These are phyloP conservation scores for Typhlichthys eigenmanni DNA, from an alignment of 2,797 vertebrate genomes.

Conservation along the genomic window DNA sequence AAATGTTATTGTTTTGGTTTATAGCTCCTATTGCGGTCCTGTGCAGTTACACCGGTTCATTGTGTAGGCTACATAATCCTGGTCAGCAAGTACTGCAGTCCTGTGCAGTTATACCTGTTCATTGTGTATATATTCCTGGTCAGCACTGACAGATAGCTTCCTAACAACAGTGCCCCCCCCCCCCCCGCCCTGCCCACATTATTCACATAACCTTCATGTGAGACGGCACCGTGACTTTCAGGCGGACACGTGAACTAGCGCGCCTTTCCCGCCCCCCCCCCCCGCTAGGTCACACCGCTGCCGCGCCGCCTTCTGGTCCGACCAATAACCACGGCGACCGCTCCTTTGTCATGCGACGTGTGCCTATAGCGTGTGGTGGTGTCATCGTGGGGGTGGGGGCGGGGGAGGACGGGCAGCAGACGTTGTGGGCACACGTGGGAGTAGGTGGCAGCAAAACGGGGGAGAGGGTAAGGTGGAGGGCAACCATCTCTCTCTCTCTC, in stretches of 20 bases:
- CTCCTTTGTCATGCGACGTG: slow-evolving; percentile 27
- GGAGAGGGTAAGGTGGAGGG: not conserved
- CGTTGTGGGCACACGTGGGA: slow-evolving; percentile 63
- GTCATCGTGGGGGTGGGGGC: slow-evolving; percentile 13
- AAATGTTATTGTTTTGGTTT: too few relatives aligned
- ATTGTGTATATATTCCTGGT: slow-evolving; percentile 5
- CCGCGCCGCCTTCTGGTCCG: slow-evolving; percentile 31
- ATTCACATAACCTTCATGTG: slow-evolving; percentile 66
- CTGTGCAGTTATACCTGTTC: slow-evolving; percentile 3
- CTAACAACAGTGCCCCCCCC: slow-evolving; percentile 24
- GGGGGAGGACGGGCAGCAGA: slow-evolving; percentile 45
- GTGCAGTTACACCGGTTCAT: slow-evolving; percentile 1
- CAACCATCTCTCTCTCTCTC: not conserved
- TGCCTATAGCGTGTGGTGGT: slow-evolving; percentile 49
- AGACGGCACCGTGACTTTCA: slow-evolving; percentile 40
- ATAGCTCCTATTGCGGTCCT: not conserved
- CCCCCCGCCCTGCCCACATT: slow-evolving; percentile 16
- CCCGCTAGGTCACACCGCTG: slow-evolving; percentile 44
- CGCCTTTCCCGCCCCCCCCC: not conserved
- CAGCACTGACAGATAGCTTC: slow-evolving; percentile 3
- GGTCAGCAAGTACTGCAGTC: not conserved
- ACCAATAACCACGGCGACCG: slow-evolving; percentile 47
- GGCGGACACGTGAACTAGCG: slow-evolving; percentile 11
- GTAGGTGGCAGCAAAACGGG: slow-evolving; percentile 20
- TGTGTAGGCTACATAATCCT: not conserved